Conservation (phyloP, 1,140 invertebrate genomes). For the Drosophila nikananu region DNA sequence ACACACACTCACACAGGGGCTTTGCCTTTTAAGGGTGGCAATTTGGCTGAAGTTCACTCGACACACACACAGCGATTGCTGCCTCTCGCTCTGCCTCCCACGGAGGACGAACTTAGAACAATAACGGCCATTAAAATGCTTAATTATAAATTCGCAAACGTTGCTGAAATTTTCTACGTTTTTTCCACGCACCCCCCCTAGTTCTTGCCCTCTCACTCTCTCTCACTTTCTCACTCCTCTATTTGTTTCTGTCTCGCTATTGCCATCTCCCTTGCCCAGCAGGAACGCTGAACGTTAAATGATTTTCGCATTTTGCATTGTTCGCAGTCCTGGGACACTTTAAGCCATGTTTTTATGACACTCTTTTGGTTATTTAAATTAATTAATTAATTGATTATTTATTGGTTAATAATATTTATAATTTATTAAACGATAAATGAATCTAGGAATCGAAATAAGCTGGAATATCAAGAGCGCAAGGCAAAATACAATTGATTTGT, state of each 20-base stretch:
- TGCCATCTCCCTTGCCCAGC: constrained; percentile 5
- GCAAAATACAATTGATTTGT: not conserved
- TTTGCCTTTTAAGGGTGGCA: constrained; percentile 78
- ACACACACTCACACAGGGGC: not conserved
- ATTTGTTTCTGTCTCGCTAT: not conserved
- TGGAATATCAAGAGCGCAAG: not conserved
- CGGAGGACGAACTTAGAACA: constrained; percentile 57
- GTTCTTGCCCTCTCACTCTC: not conserved
- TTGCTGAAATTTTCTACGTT: constrained; percentile 69
- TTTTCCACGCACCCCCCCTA: not conserved
- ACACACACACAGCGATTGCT: constrained; percentile 12
- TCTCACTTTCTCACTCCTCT: not conserved
- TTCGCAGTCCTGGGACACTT: constrained; percentile 20
- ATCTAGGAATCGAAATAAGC: not conserved
- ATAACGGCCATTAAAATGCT: constrained; percentile 84
- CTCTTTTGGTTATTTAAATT: not conserved
- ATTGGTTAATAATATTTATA: not conserved
- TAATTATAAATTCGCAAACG: constrained; percentile 84
- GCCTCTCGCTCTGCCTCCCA: constrained; percentile 5
- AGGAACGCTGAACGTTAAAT: constrained; percentile 39
- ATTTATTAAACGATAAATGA: not conserved
- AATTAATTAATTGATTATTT: not conserved
- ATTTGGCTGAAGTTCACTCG: constrained; percentile 75
- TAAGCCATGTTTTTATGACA: not conserved
- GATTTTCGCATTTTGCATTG: constrained; percentile 45